Base-by-base conservation (phyloP, 2,113 vertebrate genomes). In the Crotalus viridis region DNA sequence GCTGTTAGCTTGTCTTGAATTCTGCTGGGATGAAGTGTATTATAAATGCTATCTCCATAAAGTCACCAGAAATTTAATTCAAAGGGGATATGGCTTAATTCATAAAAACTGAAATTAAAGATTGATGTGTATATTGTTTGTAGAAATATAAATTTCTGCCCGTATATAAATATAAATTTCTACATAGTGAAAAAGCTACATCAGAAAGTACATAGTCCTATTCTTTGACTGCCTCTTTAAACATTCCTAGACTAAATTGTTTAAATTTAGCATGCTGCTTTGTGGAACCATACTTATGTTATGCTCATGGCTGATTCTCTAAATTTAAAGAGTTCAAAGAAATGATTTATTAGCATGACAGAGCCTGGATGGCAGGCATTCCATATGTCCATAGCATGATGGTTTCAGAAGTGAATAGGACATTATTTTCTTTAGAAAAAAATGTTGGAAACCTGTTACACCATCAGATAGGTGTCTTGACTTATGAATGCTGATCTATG, bases 161-260 rank as follows among this genome's bases (percentile, higher is more conserved):
- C 39, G 33, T 43, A 21, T 43, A 81, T 81, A 19, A 81, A 81
- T 39, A 81, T 39, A 81, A 21, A 43, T 81, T 21, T 81, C 17
- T 81, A 21, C 21, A 91, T 96, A 96, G 97, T 95, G 91, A 97
- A 97, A 93, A 95, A 95, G 90, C 93, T 96, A 88, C 96, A 90
- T 0, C 1, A 96, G 94, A 51, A 91, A 28, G 90, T 94, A 85
- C 95, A 95, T 26, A 93, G 91, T 95, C 91, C 39, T 81, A 86
- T 92, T 96, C 95, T 97, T 96, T 94, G 95, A 97, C 95, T 95
- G 93, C 22, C 64, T 87, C 92, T 94, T 96, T 96, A 96, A 96
- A 97, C 96, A 97, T 96, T 97, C 94, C 94, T 95, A 97, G 96
- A 96, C 96, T 97, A 97, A 97, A 97, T 95, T 95, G 96, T 96